Evolutionary conservation across 1,140 invertebrate genomes (phyloP).

Genomic region (Parasteatoda tepidariorum): DNA sequence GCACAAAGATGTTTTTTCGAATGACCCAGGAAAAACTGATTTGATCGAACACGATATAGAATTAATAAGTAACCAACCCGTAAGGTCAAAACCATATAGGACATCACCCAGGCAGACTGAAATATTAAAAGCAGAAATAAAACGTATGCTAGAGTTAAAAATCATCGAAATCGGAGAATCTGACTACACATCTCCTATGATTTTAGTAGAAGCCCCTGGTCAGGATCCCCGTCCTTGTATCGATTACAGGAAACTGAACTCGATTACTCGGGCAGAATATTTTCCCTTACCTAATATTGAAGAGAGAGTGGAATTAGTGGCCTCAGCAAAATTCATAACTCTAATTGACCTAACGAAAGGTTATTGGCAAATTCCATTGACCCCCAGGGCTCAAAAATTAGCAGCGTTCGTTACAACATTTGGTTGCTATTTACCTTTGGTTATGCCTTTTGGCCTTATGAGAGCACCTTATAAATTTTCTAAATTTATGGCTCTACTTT

Average conservation of each 20-base stretch:
- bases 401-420: not conserved
- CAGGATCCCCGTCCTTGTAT: not conserved
- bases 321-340: not conserved
- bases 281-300: constrained; percentile 12
- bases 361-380: constrained; percentile 5
- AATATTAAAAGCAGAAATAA: not conserved
- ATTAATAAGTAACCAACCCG: not conserved
- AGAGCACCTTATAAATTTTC: not conserved
- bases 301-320: not conserved
- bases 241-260: not conserved
- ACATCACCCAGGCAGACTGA: not conserved
- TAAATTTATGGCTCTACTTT: not conserved
- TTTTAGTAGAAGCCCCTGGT: not conserved
- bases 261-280: not conserved
- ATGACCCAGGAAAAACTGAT: not conserved
- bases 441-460: not conserved
- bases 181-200: not conserved
- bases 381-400: not conserved
- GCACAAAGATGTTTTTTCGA: not conserved
- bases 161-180: constrained; percentile 1
- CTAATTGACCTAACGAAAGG: not conserved
- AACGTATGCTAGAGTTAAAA: not conserved
- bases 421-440: not conserved
- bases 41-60: not conserved
- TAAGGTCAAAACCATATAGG: not conserved